Evolutionary conservation across 1,140 invertebrate genomes (phyloP).

Genomic region (Bombus soroeensis): DNA sequence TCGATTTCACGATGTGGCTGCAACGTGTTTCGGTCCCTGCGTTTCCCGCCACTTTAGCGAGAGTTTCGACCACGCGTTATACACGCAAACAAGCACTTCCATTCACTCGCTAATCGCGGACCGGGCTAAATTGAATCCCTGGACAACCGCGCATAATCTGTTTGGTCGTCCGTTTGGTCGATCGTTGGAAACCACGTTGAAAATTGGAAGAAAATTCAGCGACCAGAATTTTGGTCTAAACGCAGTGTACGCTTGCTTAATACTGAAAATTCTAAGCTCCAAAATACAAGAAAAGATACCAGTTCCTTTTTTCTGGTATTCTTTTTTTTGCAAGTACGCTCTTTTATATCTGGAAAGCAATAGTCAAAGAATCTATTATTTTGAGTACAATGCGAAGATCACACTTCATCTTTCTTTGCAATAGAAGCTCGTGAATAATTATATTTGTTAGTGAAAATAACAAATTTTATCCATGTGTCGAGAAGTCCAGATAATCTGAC

Average conservation of each 20-base stretch:
- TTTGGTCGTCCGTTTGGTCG: background rate
- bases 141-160: slow-evolving; percentile 8
- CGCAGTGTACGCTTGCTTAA: background rate
- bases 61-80: background rate
- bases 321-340: background rate
- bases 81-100: slow-evolving; percentile 8
- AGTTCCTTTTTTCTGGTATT: background rate
- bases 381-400: too few species aligned
- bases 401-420: too few species aligned
- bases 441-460: too few species aligned
- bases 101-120: slow-evolving; percentile 15
- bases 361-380: too few species aligned
- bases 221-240: background rate
- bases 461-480: too few species aligned
- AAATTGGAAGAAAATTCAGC: background rate
- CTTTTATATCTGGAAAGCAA: too few species aligned
- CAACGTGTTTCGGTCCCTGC: background rate
- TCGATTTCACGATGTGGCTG: slow-evolving; percentile 1
- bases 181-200: background rate
- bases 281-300: background rate
- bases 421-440: too few species aligned
- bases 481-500: too few species aligned
- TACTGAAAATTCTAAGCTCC: background rate
- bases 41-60: background rate
- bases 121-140: slow-evolving; percentile 3